Percentiles rank a stretch among this genome's conserved stretches.
Conservation (phyloP, 2,888 invertebrate species). For the Drosophila aldrichi region DNA sequence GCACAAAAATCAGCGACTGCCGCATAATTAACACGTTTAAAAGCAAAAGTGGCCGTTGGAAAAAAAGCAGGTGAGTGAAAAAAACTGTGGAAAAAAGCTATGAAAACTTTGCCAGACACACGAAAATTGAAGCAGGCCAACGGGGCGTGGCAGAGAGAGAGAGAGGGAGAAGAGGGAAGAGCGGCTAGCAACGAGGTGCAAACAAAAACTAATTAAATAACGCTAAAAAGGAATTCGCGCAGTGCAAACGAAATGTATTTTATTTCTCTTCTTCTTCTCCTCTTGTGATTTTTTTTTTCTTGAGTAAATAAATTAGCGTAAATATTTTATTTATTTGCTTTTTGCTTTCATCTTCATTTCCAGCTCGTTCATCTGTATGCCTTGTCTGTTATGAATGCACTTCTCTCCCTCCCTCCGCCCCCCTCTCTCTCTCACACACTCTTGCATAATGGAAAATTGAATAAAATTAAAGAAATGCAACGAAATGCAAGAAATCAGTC, state of each 20-base stretch:
- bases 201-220: slow-evolving; percentile 66
- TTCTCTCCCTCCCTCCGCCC: slow-evolving; percentile 26
- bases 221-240: slow-evolving; percentile 37
- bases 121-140: slow-evolving; percentile 19
- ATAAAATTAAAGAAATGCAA: slow-evolving; percentile 52
- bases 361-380: neutral
- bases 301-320: slow-evolving; percentile 65
- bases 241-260: slow-evolving; percentile 66
- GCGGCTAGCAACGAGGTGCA: slow-evolving; percentile 47
- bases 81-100: slow-evolving; percentile 28
- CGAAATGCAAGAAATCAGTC: slow-evolving; percentile 28
- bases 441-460: slow-evolving; percentile 56
- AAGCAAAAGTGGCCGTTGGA: slow-evolving; percentile 47
- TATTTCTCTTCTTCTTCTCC: slow-evolving; percentile 1
- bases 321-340: slow-evolving; percentile 62
- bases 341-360: slow-evolving; percentile 27
- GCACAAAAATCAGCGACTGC: slow-evolving; percentile 25
- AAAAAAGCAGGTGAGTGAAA: slow-evolving; percentile 5
- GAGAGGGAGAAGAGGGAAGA: neutral
- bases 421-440: neutral
- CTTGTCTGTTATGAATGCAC: slow-evolving; percentile 31
- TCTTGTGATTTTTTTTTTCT: slow-evolving; percentile 28
- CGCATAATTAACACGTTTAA: slow-evolving; percentile 56
- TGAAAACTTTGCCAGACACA: slow-evolving; percentile 31
- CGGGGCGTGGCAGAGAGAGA: slow-evolving; percentile 24